Base-by-base conservation (phyloP, 92 coral and sea anemone species). In the Chrysogorgia sp. region DNA sequence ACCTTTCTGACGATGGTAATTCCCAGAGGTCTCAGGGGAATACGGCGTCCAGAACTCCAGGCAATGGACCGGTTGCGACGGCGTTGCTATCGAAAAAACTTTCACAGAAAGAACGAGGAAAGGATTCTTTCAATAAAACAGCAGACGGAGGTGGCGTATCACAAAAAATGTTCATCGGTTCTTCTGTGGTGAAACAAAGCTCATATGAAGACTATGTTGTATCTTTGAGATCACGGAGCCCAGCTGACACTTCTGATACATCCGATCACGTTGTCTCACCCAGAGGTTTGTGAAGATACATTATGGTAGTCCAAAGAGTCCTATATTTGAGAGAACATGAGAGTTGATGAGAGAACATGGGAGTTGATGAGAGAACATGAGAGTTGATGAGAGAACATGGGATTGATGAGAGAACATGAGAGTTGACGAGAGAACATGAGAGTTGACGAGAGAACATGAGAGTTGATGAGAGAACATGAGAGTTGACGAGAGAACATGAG, bases 1-100 rank as follows among this genome's bases (percentile, higher is more conserved):
- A 72, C 34, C 52, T 72, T 53, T 72, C 79, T 19, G 79, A 53
- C 47, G 52, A 35, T 29, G 63, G 14, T 17, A 56, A 24, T 72
- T 47, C 53, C 15, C n/a, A 12, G 14, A 47, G 15, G 15, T 7
- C 14, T 2, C 2, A 2, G 15, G 2, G 17, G 53, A 47, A 47
- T 2, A 15, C n/a, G 53, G 15, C 2, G 7, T 2, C 53, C 15
- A 2, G 17, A 6, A 47, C 17, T 12, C 17, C 53, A 15, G 15
- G 53, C 53, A 47, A 47, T 2, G 12, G 43, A 5, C 43, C 5
- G 6, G 5, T 37, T 37, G 12, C 43, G 5, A 4, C 43, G 12
- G 6, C 43, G 43, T 37, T 37, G 43, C 43, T 37, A 4, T 12
- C 43, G 12, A 12, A 37, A 37, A 37, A 37, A 12, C 6, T 37